Evolutionary conservation across 2,113 vertebrate genomes (phyloP).

Genomic region (Poeciliopsis turrubarensis): DNA sequence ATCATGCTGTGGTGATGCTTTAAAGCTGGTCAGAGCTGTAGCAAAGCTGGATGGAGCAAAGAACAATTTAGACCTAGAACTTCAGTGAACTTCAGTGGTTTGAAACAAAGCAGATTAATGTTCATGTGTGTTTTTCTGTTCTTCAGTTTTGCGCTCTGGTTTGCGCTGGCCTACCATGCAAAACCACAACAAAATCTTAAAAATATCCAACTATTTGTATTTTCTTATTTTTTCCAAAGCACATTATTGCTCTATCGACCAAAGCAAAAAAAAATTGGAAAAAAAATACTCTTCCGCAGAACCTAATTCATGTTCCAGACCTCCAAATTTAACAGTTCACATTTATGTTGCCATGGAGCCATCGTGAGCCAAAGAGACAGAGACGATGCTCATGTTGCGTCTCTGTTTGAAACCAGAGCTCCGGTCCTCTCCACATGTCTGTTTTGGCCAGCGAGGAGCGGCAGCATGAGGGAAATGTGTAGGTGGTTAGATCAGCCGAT

Average conservation of each 20-base stretch:
- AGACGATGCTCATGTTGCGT: conserved; percentile 63
- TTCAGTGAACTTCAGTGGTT: background rate
- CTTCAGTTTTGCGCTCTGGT: background rate
- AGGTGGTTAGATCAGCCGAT: conserved; percentile 76
- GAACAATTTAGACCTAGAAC: background rate
- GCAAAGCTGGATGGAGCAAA: background rate
- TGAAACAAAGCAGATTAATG: background rate
- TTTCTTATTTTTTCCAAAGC: background rate
- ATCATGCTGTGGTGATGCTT: background rate
- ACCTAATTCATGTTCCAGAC: conserved; percentile 17
- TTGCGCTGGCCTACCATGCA: background rate
- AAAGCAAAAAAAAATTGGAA: background rate
- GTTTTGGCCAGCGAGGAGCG: conserved; percentile 71
- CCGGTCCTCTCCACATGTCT: conserved; percentile 67
- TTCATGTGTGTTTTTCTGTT: too few relatives aligned
- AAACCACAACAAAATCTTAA: background rate
- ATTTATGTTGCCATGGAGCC: conserved; percentile 32
- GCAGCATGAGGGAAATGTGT: conserved; percentile 70
- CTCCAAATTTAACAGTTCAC: conserved; percentile 33
- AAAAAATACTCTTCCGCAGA: conserved; percentile 2
- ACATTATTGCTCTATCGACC: conserved; percentile 2
- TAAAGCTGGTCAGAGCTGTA: background rate
- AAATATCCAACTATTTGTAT: conserved; percentile 8
- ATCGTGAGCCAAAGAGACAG: conserved; percentile 51
- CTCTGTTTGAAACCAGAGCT: conserved; percentile 61